A percentile compares a stretch with the other conserved stretches of the same genome.
Conservation (phyloP, 2,888 invertebrate genomes). For the Drosophila anomalata region DNA sequence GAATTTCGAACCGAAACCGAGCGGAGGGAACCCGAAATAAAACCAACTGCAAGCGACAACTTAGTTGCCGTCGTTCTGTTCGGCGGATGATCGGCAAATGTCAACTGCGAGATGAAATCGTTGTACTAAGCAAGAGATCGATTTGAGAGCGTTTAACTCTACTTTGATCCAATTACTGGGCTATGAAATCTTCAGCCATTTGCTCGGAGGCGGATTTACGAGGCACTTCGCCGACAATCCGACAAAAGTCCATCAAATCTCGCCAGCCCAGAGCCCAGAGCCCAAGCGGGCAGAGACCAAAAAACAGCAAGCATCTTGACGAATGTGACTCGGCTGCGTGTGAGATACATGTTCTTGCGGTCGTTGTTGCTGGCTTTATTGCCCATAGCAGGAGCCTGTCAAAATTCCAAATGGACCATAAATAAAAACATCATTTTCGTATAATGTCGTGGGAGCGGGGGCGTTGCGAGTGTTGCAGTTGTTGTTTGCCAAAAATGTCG, state of each 20-base stretch:
- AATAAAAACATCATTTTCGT: constrained; percentile 82
- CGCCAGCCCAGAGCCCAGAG: constrained; percentile 34
- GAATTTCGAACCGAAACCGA: constrained; percentile 18
- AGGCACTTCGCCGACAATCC: constrained; percentile 66
- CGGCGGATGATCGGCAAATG: constrained; percentile 43
- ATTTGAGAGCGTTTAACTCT: too few species aligned
- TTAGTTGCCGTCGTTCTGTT: constrained; percentile 56
- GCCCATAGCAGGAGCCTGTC: constrained; percentile 79
- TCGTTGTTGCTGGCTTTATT: constrained; percentile 63
- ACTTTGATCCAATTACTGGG: too few species aligned
- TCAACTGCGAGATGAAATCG: constrained; percentile 16
- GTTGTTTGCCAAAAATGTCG: constrained; percentile 69
- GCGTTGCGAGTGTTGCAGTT: constrained; percentile 28
- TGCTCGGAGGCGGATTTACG: constrained; percentile 21
- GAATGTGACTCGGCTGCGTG: constrained; percentile 49
- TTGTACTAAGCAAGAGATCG: neutral
- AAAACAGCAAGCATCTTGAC: constrained; percentile 54
- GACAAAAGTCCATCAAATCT: constrained; percentile 75
- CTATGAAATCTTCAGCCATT: constrained; percentile 1
- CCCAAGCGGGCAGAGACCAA: constrained; percentile 9
- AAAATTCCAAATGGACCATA: constrained; percentile 82
- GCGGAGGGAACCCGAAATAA: constrained; percentile 20
- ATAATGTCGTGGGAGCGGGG: constrained; percentile 51
- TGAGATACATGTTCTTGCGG: constrained; percentile 30
- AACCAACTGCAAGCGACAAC: constrained; percentile 68